A percentile compares a stretch with the other conserved stretches of the same genome.
phyloP scores from a whole-genome alignment of 1,140 invertebrate genomes.

The Dysdera silvatica region DNA sequence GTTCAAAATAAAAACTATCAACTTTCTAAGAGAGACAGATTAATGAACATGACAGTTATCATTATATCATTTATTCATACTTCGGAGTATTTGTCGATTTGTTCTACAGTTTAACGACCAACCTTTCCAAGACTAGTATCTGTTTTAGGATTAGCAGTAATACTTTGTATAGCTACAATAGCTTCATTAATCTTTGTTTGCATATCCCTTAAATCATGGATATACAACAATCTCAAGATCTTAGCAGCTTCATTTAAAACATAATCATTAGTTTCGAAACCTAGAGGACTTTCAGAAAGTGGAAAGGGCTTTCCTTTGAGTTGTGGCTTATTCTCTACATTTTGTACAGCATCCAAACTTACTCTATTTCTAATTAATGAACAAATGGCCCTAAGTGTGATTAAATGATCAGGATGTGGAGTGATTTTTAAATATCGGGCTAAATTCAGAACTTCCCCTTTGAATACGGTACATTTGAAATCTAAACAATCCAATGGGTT shows the following conservation, averaged over 20 bases:
- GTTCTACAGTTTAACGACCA: slow-evolving; percentile 56
- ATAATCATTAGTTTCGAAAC: slow-evolving; percentile 60
- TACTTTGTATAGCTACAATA: slow-evolving; percentile 79
- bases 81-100: too few species aligned
- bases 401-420: slow-evolving; percentile 68
- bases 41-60: too few species aligned
- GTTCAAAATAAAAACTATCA: too few species aligned
- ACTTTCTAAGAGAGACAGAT: too few species aligned
- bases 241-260: slow-evolving; percentile 65
- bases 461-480: slow-evolving; percentile 74
- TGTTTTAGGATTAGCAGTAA: slow-evolving; percentile 97
- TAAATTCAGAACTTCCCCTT: slow-evolving; percentile 63
- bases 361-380: slow-evolving; percentile 18
- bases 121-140: slow-evolving; percentile 90
- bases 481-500: slow-evolving; percentile 77
- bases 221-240: slow-evolving; percentile 77
- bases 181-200: slow-evolving; percentile 93
- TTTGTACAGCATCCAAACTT: slow-evolving; percentile 13
- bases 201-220: slow-evolving; percentile 78
- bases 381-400: slow-evolving; percentile 55
- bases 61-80: too few species aligned
- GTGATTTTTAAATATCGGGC: slow-evolving; percentile 69
- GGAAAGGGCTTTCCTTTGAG: slow-evolving; percentile 54
- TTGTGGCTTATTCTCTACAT: slow-evolving; percentile 19
- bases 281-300: slow-evolving; percentile 57